A percentile compares a stretch with the other conserved stretches of the same genome.
phyloP scores from a whole-genome alignment of 2,113 vertebrate species.

The Sinocyclocheilus rhinocerous region DNA sequence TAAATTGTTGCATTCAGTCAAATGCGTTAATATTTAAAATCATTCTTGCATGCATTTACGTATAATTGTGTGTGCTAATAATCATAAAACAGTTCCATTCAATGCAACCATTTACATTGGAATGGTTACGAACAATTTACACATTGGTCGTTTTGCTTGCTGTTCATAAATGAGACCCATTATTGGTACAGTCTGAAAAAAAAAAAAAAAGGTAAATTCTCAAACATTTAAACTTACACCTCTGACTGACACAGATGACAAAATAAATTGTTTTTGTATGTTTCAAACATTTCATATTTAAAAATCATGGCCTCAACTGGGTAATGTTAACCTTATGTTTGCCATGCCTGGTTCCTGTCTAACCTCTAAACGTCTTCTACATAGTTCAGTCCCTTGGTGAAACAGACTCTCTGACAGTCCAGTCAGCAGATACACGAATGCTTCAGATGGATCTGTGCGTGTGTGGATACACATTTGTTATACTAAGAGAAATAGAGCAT shows the following conservation, averaged over 20 bases:
- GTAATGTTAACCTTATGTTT: neutral
- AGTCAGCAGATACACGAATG: neutral
- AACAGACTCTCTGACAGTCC: neutral
- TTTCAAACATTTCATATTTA: neutral
- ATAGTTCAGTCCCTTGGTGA: neutral
- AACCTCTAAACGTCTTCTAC: neutral
- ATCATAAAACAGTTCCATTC: neutral
- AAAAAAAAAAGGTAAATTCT: neutral
- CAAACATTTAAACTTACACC: too few relatives aligned
- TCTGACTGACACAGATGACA: too few relatives aligned
- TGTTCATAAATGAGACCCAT: neutral
- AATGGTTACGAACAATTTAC: neutral
- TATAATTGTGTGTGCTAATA: neutral
- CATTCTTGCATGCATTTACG: neutral
- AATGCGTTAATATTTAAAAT: neutral
- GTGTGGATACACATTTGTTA: neutral
- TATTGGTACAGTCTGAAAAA: neutral
- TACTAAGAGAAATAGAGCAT: neutral
- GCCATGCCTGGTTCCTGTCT: neutral
- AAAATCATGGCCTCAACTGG: neutral
- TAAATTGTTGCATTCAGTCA: neutral
- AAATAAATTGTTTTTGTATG: neutral
- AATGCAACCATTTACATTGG: neutral
- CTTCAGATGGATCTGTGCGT: neutral
- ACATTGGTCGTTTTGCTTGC: neutral